Conservation (phyloP, 2,797 vertebrate genomes). For the Oceanodroma leucorhoa region DNA sequence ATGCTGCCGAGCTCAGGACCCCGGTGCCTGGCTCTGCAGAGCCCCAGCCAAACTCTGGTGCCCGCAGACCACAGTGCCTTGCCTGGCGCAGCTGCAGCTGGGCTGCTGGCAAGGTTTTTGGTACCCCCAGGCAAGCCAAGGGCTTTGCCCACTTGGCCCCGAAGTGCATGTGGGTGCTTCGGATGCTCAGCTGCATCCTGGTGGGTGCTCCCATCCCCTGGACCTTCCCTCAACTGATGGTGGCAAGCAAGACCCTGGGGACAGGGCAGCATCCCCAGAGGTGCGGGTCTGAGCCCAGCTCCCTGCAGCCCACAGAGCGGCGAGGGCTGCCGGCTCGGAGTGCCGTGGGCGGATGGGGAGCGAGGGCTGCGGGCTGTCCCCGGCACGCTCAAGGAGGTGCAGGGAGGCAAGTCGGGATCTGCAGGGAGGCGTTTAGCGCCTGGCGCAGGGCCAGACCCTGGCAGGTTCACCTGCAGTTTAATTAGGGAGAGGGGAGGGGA, state of each 20-base stretch:
- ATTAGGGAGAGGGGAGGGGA: slow-evolving; percentile 74
- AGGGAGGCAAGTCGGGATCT: slow-evolving; percentile 72
- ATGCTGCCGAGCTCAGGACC: neutral
- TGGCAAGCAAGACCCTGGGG: neutral
- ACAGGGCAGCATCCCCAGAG: neutral
- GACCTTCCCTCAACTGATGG: neutral
- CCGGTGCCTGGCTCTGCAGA: neutral
- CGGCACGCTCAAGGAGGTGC: slow-evolving; percentile 17
- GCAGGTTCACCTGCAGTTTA: slow-evolving; percentile 83
- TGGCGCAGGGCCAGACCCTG: slow-evolving; percentile 75
- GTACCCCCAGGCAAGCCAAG: neutral
- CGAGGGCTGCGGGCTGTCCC: slow-evolving; percentile 41
- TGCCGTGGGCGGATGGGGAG: neutral
- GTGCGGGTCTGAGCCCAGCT: fast-evolving
- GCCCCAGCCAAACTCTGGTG: neutral
- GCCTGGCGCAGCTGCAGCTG: neutral
- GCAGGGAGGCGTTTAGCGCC: slow-evolving; percentile 48
- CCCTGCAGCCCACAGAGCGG: neutral
- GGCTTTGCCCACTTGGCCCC: slow-evolving; percentile 3
- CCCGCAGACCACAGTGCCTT: neutral
- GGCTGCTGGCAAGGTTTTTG: neutral
- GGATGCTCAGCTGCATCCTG: neutral
- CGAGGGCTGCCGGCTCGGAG: neutral
- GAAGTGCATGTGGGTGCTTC: neutral
- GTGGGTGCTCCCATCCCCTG: neutral